Evolutionary conservation across 1,140 invertebrate species (phyloP).

Genomic region (Bombus impatiens): DNA sequence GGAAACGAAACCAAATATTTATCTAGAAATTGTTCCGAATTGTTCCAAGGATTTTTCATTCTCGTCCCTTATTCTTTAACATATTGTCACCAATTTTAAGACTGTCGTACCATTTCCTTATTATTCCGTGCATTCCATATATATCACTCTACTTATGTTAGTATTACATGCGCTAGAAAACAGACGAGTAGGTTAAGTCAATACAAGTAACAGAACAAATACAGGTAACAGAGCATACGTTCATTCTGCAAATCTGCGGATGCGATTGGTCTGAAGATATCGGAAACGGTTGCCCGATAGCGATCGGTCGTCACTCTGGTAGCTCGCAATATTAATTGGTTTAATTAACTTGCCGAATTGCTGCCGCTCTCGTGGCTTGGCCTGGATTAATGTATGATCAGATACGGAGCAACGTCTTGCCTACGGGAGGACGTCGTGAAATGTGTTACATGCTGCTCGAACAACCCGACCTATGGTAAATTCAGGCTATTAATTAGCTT

Average conservation of each 20-base stretch:
- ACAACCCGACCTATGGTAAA: not conserved
- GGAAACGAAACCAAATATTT: too few relatives aligned
- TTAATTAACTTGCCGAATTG: slow-evolving; percentile 67
- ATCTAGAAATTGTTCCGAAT: too few relatives aligned
- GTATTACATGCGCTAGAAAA: not conserved
- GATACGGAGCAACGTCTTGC: slow-evolving; percentile 52
- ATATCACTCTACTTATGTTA: not conserved
- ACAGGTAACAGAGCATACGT: not conserved
- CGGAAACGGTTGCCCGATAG: slow-evolving; percentile 37
- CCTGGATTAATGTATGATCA: slow-evolving; percentile 61
- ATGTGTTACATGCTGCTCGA: slow-evolving; percentile 28
- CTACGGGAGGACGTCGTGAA: slow-evolving; percentile 23
- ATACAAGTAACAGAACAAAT: too few relatives aligned
- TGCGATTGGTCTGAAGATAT: slow-evolving; percentile 53
- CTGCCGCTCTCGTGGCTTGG: slow-evolving; percentile 46
- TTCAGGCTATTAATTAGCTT: slow-evolving; percentile 52
- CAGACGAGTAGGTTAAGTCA: too few relatives aligned
- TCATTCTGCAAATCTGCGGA: slow-evolving; percentile 14
- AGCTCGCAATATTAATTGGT: slow-evolving; percentile 64
- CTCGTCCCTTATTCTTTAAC: too few relatives aligned
- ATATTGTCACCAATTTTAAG: not conserved
- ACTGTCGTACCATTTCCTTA: not conserved
- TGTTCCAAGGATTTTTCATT: too few relatives aligned
- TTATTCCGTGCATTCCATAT: not conserved
- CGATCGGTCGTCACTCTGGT: slow-evolving; percentile 39